Conservation (phyloP, 2,113 vertebrate species). For the Lucifuga dentata region DNA sequence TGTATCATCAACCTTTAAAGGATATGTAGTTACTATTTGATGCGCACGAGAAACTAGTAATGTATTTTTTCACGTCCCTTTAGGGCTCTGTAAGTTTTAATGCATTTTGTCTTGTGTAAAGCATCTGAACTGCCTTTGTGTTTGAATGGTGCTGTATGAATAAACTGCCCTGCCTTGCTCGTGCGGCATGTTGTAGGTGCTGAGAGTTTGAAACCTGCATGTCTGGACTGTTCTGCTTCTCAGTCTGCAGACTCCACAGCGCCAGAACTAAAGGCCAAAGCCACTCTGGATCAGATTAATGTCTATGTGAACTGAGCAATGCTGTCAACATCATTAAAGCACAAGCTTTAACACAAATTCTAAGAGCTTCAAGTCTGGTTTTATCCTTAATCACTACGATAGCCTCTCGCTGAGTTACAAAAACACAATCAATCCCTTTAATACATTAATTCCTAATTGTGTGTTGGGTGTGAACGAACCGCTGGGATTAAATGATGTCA, state of each 20-base stretch:
- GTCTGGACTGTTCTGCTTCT: constrained; percentile 69
- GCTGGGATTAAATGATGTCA: constrained; percentile 64
- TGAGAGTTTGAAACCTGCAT: constrained; percentile 68
- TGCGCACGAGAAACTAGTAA: no score
- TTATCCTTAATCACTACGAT: constrained; percentile 35
- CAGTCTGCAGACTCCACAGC: constrained; percentile 58
- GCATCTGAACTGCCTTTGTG: no score
- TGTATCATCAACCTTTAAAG: no score
- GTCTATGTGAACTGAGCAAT: constrained; percentile 53
- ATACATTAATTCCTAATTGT: constrained; percentile 37
- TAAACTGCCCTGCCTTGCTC: no score
- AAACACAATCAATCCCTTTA: constrained; percentile 32
- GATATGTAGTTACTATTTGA: no score
- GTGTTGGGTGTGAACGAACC: constrained; percentile 46
- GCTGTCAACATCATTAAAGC: constrained; percentile 50
- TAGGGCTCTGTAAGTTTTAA: no score
- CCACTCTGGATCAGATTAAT: constrained; percentile 56
- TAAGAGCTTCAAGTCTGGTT: constrained; percentile 24
- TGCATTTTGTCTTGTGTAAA: no score
- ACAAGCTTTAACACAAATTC: constrained; percentile 13
- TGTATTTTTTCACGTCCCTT: no score
- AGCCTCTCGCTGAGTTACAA: constrained; percentile 32
- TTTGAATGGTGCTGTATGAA: no score
- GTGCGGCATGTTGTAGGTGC: constrained; percentile 74
- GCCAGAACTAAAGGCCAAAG: constrained; percentile 54